Base-by-base conservation (phyloP, 2,113 vertebrate genomes). In the Odobenus rosmarus region DNA sequence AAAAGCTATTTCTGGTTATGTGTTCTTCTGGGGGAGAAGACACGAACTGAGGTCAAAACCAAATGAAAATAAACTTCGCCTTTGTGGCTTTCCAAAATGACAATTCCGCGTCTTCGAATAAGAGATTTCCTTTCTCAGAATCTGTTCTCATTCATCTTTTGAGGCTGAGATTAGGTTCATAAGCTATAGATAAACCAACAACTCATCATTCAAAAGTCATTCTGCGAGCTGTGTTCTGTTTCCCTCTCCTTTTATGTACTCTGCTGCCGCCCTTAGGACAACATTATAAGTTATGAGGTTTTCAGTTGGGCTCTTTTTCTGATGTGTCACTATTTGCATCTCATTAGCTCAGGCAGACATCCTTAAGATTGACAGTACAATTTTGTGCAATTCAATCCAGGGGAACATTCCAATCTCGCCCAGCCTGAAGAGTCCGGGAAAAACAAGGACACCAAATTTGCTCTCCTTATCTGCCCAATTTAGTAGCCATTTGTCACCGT, bases 251-350 rank as follows among this genome's bases (percentile, higher is more conserved):
- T 98, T 98, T 95, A 62, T 96, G 98, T 98, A 98, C 98, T 98
- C 98, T 98, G 98, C 98, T 99, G 98, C 99, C 97, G 98, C 98
- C 97, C 98, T 98, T 99, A 98, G 98, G 98, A 98, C 98, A 98
- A 96, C 76, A 21, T 53, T 86, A 87, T 98, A 98, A 98, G 62
- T 96, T 95, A 95, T 84, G 93, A 98, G 91, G 81, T 97, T 91
- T 93, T 24, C 97, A 96, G 64, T 95, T 97, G 67, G 23, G 14
- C 53, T 90, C 33, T 80, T 81, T 76, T 88, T 62, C 84, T 88
- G n/a, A 59, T 72, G 53, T 90, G 90, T 94, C 95, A 92, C 81
- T 93, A 64, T 92, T 94, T 95, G 87, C 90, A 95, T 98, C 87
- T 97, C 64, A 93, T 97, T 97, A 97, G 80, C 81, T 96, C 69